A percentile compares a stretch with the other conserved stretches of the same genome.
Conservation (phyloP, 2,797 vertebrate species). For the Cossypha heuglini region DNA sequence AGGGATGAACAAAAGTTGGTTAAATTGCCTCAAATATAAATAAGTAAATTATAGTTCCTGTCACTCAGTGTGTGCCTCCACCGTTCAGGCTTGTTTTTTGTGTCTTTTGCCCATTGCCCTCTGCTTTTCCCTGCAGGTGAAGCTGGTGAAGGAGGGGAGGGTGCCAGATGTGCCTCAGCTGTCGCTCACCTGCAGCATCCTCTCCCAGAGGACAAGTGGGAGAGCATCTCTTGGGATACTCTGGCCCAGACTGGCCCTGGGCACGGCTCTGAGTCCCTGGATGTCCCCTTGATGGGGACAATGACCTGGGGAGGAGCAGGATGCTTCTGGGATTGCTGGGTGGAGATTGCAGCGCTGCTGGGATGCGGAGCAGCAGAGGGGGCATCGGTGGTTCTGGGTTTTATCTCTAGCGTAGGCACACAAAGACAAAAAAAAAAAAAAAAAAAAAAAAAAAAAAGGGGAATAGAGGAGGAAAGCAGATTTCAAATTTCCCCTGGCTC, state of each 20-base stretch:
- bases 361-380: not conserved
- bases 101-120: not conserved
- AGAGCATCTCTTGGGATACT: not conserved
- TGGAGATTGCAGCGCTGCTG: not conserved
- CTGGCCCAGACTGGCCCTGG: not conserved
- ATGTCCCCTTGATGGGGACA: rapidly evolving
- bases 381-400: not conserved
- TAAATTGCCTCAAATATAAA: not conserved
- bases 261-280: not conserved
- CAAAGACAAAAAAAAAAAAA: not conserved
- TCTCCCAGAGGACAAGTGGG: not conserved
- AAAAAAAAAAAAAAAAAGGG: no score
- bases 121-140: not conserved
- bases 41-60: not conserved
- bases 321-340: not conserved
- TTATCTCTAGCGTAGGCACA: not conserved
- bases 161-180: not conserved
- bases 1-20: not conserved
- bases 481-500: not conserved
- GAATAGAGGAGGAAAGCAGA: not conserved
- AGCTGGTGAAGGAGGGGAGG: rapidly evolving
- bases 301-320: no score
- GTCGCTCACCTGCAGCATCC: rapidly evolving
- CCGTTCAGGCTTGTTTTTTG: rapidly evolving
- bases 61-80: not conserved